Base-by-base conservation (phyloP, 2,888 invertebrate genomes). In the Diadegma fenestrale region DNA sequence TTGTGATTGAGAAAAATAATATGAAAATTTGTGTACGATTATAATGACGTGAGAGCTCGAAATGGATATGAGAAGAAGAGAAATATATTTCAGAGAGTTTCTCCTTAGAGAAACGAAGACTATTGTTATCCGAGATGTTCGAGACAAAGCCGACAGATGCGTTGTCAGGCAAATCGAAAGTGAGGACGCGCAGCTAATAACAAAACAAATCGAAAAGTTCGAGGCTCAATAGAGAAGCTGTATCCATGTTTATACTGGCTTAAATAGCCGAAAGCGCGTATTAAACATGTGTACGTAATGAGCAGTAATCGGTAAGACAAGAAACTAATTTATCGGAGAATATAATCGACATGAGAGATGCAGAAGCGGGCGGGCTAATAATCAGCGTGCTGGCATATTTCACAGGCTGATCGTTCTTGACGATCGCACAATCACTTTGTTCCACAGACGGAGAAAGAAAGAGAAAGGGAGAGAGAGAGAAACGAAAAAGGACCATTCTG, bases 61-160 rank as follows among this genome's bases (percentile, higher is more conserved):
- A 22, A n/a, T n/a, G n/a, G 10, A 17, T 37, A 10, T 33, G 17
- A 33, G 1, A 8, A 30, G 17, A 5, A 19, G 30, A 48, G 26
- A 26, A 19, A 63, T 30, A 63, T 66, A 64, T 78, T 64, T 73
- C n/a, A n/a, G n/a, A n/a, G 89, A 92, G 90, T 92, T 92, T 92
- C 92, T 89, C 91, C 30, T 41, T 86, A 82, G 90, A 90, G 90
- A 92, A 92, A 92, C 91, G 91, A 91, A 91, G 91, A 92, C 90
- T 90, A 89, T 91, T 90, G 91, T 91, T 82, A 82, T 73, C 81
- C 80, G 54, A 51, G 68, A 48, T 17, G 64, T 61, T 30, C 2
- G 88, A 45, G 66, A 88, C 88, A 88, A 84, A 45, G 85, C 80
- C 87, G 83, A 86, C 63, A 81, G 80, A 69, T 68, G 81, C 37